Percentiles rank a stretch among this genome's conserved stretches.
Conservation (phyloP, 1,140 invertebrate species). For the Globodera rostochiensis region DNA sequence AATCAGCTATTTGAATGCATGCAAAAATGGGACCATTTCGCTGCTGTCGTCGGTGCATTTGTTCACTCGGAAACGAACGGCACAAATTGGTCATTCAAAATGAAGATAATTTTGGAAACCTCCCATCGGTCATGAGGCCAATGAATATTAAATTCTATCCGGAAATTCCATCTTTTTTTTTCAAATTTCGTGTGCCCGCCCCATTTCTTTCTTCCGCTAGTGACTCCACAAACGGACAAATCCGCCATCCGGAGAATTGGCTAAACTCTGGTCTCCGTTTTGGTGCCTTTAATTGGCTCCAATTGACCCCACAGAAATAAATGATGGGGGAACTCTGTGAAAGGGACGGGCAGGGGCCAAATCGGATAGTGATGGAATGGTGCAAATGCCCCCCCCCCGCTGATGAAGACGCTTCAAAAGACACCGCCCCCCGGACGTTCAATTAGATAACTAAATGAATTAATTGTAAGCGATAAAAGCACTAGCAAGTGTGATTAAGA, state of each 20-base stretch:
- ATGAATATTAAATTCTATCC: not conserved
- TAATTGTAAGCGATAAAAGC: not conserved
- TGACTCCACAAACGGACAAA: no score
- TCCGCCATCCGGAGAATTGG: not conserved
- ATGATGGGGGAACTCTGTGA: not conserved
- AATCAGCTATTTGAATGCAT: not conserved
- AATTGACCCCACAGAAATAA: slow-evolving; percentile 7
- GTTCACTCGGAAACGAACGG: not conserved
- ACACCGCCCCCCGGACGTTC: no score
- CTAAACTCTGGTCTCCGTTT: not conserved
- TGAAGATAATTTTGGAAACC: not conserved
- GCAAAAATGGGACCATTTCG: not conserved
- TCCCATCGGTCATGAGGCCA: not conserved
- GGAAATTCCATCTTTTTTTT: not conserved
- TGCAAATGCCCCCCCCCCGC: no score
- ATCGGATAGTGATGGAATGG: not conserved
- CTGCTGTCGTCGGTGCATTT: not conserved
- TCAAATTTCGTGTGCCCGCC: not conserved
- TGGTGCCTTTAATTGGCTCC: slow-evolving; percentile 13
- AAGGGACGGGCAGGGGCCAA: not conserved
- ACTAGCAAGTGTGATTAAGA: not conserved
- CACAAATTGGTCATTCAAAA: not conserved
- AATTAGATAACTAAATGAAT: not conserved
- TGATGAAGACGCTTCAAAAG: no score
- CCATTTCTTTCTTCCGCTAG: not conserved